Evolutionary conservation across 1,140 invertebrate species (phyloP), one percentile per base, ranked within the genome.

Genomic region (Spodoptera litura): DNA sequence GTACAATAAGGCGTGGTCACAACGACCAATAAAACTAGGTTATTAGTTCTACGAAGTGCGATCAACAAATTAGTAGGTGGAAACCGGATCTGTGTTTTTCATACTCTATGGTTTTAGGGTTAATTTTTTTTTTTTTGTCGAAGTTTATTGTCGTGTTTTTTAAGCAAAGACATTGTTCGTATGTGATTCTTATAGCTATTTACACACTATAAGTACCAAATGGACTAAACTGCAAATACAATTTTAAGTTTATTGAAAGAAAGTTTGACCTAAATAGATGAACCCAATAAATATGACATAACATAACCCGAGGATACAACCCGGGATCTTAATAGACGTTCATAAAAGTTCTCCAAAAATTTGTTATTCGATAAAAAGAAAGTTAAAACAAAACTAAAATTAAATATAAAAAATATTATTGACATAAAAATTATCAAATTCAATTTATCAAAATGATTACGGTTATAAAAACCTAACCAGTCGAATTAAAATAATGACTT

Each of bases 11-110:
- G 87, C 86, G 87, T 87, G 87, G 87, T 71, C 72, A 78, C 76
- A 76, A 83, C 83, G 79, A 83, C 86, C 85, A 86, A 87, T 88
- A 86, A 83, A 84, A 88, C 72, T 83, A 82, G 83, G 78, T 80
- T 75, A 80, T 80, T 75, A 51, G 11, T 74, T 61, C 58, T 74
- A 61, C 44, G 58, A 58, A 51, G 71, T 74, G 58, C 61, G 61
- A 59, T 35, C 31, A n/a, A 66, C 62, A 49, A 66, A 20, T 66
- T 49, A 66, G 15, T 66, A n/a, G 49, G 51, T 52, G 53, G 53
- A 55, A 55, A 55, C 53, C 15, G 15, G 53, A n/a, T 55, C 15
- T 59, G 20, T 25, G 25, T 53, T 27, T 53, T 52, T 31, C 27
- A 62, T 13, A 38, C 31, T 62, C 15, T 15, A 31, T n/a, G 59